Base-by-base conservation (phyloP, 2,113 vertebrate species). In the Lasiurus cinereus region DNA sequence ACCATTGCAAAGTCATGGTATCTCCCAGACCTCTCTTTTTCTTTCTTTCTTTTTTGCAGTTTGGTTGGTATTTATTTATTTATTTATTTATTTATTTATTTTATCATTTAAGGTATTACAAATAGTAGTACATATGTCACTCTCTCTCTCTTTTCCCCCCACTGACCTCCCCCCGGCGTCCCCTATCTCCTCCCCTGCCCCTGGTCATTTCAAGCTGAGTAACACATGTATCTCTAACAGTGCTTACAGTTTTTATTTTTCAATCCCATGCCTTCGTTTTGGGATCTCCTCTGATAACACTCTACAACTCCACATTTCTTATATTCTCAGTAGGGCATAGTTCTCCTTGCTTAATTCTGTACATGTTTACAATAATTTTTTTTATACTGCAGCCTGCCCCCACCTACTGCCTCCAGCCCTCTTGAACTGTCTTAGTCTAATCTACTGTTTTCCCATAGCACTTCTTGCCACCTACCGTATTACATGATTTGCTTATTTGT, bases 291-390 rank as follows among this genome's bases (percentile, higher is more conserved):
- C 54, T 74, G 15, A 76, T 1, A 14, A 16, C 33, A 54, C 1
- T 54, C 19, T 64, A 21, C 5, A 73, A 39, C 7, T 74, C 12
- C 1, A 56, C 9, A 64, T 69, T 91, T 88, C 86, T 69, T 72
- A 48, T 24, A 43, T 78, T 93, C 52, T 82, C 69, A 24, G 8
- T 4, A 21, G 18, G 36, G 10, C 10, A 29, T 4, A 77, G n/a
- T 50, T 86, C 66, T 70, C 21, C 36, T n/a, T 88, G 21, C 70
- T 93, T 93, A 67, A 89, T 89, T 88, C 52, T 66, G 46, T 54
- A 16, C 14, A 39, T 56, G n/a, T 90, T 84, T 94, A 91, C 79
- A 46, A 72, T 6, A 36, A 69, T 6, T 46, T 50, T 54, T 77
- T 82, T 64, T n/a, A 62, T 33, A 56, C 18, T 19, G 15, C 3